Evolutionary conservation across 2,888 invertebrate genomes (phyloP), one percentile per base, ranked within the genome.

Genomic region (Cenopis cana): DNA sequence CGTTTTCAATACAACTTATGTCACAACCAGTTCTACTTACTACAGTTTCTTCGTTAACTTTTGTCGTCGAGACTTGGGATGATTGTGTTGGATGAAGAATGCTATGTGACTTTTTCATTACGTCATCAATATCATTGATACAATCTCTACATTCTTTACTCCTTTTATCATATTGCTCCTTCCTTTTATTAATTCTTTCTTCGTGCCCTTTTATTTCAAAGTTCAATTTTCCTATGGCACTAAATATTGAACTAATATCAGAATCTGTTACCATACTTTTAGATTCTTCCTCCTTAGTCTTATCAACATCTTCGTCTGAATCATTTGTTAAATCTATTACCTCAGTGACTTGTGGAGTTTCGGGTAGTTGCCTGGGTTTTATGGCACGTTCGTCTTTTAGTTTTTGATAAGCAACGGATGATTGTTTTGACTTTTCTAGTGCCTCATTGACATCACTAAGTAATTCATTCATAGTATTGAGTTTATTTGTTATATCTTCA

Each of bases 401-500:
- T 77, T 89, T 88, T 74, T 90, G 84, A 78, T 89, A 93, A 49
- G 79, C 85, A 17, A 89, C 73, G 74, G 89, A 91, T 24, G 92
- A 92, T 76, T 89, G 87, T 74, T 82, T 87, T 17, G 90, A 93
- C 76, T 87, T 91, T 78, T 92, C 91, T 61, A 93, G 81, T 17
- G 93, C 89, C 68, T 84, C 83, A 75, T 93, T 93, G 0, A 93
- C 93, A 75, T 93, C 93, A 62, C 88, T 89, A 0, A 93, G 77
- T 64, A 93, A 80, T 74, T 92, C 93, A 74, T 93, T 91, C 91
- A 94, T 93, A 71, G 88, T 91, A 38, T 93, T 90, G 0, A 93
- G 75, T 80, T 94, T 94, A 75, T 93, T 93, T 1, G 90, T 91
- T 62, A 93, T 93, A 78, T 94, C 93, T 81, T 89, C 91, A 69